Conservation (phyloP, 2,797 vertebrate genomes). For the Erpetoichthys calabaricus region DNA sequence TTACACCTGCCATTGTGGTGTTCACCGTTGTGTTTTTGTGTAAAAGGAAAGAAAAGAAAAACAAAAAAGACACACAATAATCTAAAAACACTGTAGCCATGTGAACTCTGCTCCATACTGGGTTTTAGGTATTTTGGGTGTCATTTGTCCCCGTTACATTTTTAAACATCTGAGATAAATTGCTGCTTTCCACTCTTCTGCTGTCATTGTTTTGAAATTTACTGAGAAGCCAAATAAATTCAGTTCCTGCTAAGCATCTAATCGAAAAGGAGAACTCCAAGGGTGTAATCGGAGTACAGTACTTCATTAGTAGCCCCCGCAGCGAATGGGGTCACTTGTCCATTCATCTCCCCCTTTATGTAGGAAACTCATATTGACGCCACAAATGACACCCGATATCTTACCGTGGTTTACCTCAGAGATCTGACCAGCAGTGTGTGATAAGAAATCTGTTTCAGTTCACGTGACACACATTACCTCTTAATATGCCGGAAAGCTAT, state of each 20-base stretch:
- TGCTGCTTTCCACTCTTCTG: no score
- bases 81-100: constrained; percentile 14
- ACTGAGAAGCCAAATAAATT: no score
- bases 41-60: background rate
- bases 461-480: constrained; percentile 54
- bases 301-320: no score
- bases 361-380: constrained; percentile 10
- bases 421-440: constrained; percentile 66
- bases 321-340: no score
- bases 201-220: no score
- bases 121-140: constrained; percentile 3
- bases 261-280: no score
- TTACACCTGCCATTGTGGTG: constrained; percentile 16
- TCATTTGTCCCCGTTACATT: constrained; percentile 14
- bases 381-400: constrained; percentile 35
- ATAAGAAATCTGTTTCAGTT: constrained; percentile 38
- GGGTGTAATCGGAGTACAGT: no score
- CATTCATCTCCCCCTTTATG: no score
- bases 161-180: background rate
- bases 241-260: no score
- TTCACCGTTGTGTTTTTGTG: constrained; percentile 13
- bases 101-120: constrained; percentile 13
- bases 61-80: no score
- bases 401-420: constrained; percentile 74
- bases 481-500: constrained; percentile 50